Conservation (phyloP, 2,797 vertebrate genomes). For the Scleropages formosus region DNA sequence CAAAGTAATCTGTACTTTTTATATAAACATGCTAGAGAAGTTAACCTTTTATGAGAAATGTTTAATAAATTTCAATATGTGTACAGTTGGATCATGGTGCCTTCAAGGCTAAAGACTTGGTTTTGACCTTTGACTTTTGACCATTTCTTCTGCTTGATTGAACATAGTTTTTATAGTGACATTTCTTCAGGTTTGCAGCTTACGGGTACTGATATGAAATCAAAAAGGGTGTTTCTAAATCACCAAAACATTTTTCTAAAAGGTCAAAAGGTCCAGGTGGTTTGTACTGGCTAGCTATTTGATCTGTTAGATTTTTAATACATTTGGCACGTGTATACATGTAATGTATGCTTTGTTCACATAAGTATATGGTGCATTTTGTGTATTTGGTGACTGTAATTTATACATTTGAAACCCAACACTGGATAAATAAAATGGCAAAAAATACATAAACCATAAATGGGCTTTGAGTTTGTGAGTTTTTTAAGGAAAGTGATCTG, state of each 20-base stretch:
- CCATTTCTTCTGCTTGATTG: background rate
- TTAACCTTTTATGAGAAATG: background rate
- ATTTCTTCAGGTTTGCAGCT: no score
- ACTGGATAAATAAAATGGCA: no score
- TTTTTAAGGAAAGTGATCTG: no score
- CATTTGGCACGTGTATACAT: no score
- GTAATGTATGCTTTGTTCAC: no score
- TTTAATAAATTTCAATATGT: constrained; percentile 15
- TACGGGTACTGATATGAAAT: background rate
- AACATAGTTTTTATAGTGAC: background rate
- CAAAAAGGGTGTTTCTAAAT: background rate
- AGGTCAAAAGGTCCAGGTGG: background rate
- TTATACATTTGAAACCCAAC: no score
- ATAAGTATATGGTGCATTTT: background rate
- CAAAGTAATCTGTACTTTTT: background rate
- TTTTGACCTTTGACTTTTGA: background rate
- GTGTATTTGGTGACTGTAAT: background rate
- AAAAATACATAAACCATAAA: no score
- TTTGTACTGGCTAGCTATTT: background rate
- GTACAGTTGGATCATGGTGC: background rate
- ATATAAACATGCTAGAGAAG: background rate
- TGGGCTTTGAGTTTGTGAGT: no score
- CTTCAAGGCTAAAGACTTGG: background rate
- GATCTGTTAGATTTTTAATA: no score
- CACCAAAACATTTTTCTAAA: background rate